Evolutionary conservation across 2,797 vertebrate species (phyloP), one percentile per base, ranked within the genome.

Genomic region (Octomys mimax): DNA sequence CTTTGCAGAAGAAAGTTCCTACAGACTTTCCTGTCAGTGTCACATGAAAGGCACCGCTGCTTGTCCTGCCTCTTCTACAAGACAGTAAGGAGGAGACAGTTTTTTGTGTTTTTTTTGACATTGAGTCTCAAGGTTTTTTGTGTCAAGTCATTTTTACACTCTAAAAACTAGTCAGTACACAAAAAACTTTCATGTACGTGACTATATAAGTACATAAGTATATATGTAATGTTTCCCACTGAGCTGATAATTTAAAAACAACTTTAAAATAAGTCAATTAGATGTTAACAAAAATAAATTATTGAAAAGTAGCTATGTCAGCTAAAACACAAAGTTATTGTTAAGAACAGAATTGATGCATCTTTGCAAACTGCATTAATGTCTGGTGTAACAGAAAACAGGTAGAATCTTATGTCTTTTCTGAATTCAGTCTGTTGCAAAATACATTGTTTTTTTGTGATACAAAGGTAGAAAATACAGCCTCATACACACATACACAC

Each of bases 71-170:
- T 62, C 59, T n/a, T 59, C 26, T 70, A 7, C 1, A n/a, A 36
- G 33, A 68, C 4, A 3, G 6, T 0, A 4, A 46, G 5, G n/a
- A 39, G 8, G n/a, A 57, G 3, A 49, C 2, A 1, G 5, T n/a
- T 39, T 62, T 71, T 4, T 42, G 42, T 39, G 42, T 6, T 42
- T 42, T 42, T 42, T 42, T 57, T 73, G 52, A 52, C 31, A n/a
- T 5, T 5, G 1, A 19, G 19, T 88, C 78, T 89, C 64, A 71
- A 64, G 33, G 9, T 36, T 49, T 79, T 4, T 82, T 2, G 18
- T 82, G 62, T 61, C 8, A 28, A 39, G 0, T 91, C 64, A 22
- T 84, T 39, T 42, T 28, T n/a, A 28, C 5, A 26, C 14, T 66
- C 52, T 68, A 84, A 84, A 62, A 87, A 70, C 66, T 49, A 68